Evolutionary conservation across 1,140 invertebrate species (phyloP).

Genomic region (Nasonia longicornis): DNA sequence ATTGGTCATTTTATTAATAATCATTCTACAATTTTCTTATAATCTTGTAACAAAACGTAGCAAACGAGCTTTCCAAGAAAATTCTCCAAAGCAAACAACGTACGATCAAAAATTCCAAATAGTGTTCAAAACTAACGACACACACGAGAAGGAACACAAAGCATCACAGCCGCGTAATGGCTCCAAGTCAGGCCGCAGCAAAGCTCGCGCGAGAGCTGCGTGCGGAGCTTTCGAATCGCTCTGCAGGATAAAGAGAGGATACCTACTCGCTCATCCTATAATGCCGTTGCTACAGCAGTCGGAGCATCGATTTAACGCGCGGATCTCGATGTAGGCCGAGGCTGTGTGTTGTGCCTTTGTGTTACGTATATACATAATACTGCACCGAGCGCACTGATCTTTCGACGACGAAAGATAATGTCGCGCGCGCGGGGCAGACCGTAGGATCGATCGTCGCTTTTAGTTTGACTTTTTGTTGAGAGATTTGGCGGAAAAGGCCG

Average conservation of each 20-base stretch:
- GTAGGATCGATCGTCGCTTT: neutral
- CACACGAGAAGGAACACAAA: too few relatives aligned
- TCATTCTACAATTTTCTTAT: too few relatives aligned
- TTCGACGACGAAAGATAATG: neutral
- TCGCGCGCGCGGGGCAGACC: neutral
- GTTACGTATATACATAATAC: neutral
- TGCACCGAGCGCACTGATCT: neutral
- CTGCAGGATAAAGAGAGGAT: neutral
- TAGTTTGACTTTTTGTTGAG: neutral
- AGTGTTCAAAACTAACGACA: neutral
- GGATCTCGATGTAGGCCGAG: neutral
- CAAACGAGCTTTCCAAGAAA: neutral
- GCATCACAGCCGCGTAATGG: neutral
- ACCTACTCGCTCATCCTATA: neutral
- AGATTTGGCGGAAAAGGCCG: neutral
- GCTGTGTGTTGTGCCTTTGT: neutral
- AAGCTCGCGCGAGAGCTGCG: neutral
- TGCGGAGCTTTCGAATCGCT: neutral
- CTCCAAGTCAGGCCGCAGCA: neutral
- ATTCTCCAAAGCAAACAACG: neutral
- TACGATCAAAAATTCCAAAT: neutral
- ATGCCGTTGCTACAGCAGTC: neutral
- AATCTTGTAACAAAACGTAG: too few relatives aligned
- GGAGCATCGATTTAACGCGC: conserved; percentile 4
- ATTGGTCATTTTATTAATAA: too few relatives aligned